phyloP scores from a whole-genome alignment of 2,888 invertebrate genomes.

The Cryptocephalus moraei region DNA sequence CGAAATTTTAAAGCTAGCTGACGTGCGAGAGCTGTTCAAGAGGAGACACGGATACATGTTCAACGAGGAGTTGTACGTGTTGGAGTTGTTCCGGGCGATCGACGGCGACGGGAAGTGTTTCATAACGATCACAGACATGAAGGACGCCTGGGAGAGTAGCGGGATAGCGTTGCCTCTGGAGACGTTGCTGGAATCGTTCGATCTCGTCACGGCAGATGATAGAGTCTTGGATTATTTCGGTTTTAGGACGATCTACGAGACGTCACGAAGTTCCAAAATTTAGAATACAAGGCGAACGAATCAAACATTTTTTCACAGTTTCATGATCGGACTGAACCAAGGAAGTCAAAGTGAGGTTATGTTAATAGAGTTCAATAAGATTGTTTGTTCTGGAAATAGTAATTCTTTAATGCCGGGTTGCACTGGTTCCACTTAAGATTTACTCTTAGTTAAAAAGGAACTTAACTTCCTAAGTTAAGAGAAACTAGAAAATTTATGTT shows the following conservation, averaged over 20 bases:
- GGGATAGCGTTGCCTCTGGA: conserved; percentile 6
- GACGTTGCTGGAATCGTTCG: conserved; percentile 11
- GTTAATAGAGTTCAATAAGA: no score
- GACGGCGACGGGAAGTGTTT: conserved; percentile 10
- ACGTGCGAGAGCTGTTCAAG: conserved; percentile 3
- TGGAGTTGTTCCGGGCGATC: conserved; percentile 10
- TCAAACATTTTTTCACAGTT: no score
- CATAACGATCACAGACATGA: conserved; percentile 9
- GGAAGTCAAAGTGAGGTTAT: no score
- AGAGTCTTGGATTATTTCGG: conserved; percentile 13
- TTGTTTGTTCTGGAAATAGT: no score
- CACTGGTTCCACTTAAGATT: no score
- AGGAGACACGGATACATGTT: conserved; percentile 6
- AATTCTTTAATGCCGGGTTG: no score
- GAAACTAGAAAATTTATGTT: no score
- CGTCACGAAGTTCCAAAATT: no score
- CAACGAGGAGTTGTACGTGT: conserved; percentile 10
- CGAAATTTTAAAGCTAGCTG: conserved; percentile 1
- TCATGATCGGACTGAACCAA: no score
- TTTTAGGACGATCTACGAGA: conserved; percentile 8
- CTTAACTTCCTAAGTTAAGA: no score
- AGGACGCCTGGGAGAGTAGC: conserved; percentile 5
- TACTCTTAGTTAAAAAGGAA: no score
- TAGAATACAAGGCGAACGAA: no score
- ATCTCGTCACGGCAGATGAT: conserved; percentile 8